phyloP scores from a whole-genome alignment of 2,888 invertebrate genomes.

The Tetranychus truncatus region DNA sequence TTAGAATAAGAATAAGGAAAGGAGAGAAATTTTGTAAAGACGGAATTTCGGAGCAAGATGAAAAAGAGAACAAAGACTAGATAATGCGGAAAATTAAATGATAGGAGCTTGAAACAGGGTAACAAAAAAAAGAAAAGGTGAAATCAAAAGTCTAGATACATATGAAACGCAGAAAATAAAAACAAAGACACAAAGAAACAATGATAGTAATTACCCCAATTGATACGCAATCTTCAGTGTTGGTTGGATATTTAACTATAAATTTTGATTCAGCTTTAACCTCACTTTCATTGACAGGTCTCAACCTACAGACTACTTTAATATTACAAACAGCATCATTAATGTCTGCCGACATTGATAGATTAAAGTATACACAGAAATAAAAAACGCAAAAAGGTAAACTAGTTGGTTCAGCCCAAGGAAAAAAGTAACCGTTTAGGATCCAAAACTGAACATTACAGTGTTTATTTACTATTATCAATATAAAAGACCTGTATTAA shows the following conservation, averaged over 20 bases:
- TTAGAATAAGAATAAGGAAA: too few relatives aligned
- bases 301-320: constrained; percentile 95
- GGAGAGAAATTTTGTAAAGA: too few relatives aligned
- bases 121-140: background rate
- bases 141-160: background rate
- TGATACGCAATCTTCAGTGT: constrained; percentile 76
- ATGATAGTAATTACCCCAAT: constrained; percentile 59
- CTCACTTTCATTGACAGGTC: constrained; percentile 94
- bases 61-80: background rate
- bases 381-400: background rate
- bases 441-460: too few relatives aligned
- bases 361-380: background rate
- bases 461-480: too few relatives aligned
- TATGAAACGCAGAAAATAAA: background rate
- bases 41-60: too few relatives aligned
- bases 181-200: background rate
- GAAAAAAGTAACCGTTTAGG: too few relatives aligned
- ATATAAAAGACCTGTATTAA: too few relatives aligned
- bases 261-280: constrained; percentile 96
- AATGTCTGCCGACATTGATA: background rate
- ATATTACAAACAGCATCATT: constrained; percentile 31
- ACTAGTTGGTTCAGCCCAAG: too few relatives aligned
- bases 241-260: constrained; percentile 89
- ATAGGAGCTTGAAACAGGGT: background rate
- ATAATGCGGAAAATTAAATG: background rate